A percentile compares a stretch with the other conserved stretches of the same genome.
Conservation (phyloP, 2,888 invertebrate genomes). For the Cheilosia pagana region DNA sequence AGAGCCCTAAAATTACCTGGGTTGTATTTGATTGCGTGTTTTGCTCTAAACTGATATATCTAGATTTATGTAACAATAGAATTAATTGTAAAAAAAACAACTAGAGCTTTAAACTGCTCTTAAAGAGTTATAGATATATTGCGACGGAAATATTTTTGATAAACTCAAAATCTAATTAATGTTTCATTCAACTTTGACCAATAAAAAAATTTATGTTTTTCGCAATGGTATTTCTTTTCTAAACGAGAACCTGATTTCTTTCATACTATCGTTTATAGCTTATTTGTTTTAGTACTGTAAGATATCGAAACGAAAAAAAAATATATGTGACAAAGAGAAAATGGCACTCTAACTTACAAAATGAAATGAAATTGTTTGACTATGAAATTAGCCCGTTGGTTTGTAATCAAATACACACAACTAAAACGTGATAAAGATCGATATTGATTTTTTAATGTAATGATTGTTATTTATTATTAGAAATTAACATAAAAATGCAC, state of each 20-base stretch:
- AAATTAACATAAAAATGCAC: constrained; percentile 60
- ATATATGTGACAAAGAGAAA: constrained; percentile 21
- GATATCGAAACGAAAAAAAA: constrained; percentile 26
- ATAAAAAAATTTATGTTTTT: constrained; percentile 37
- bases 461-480: constrained; percentile 73
- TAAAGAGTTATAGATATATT: constrained; percentile 35
- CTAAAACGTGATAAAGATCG: constrained; percentile 73
- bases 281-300: constrained; percentile 55
- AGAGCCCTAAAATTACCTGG: constrained; percentile 14
- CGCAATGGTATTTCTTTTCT: constrained; percentile 26
- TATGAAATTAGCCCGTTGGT: constrained; percentile 40
- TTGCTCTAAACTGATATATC: constrained; percentile 37
- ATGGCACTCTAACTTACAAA: constrained; percentile 39
- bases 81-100: constrained; percentile 47
- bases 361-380: constrained; percentile 26
- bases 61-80: constrained; percentile 50
- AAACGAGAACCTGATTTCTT: constrained; percentile 20
- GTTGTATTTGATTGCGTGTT: constrained; percentile 45
- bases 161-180: constrained; percentile 44
- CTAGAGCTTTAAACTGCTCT: constrained; percentile 36
- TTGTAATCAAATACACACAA: constrained; percentile 60
- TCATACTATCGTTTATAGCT: constrained; percentile 32
- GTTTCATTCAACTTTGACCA: constrained; percentile 53
- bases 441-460: constrained; percentile 73
- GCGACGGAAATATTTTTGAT: constrained; percentile 52